Conservation (phyloP, 1,140 invertebrate species). For the Drosophila eugracilis region DNA sequence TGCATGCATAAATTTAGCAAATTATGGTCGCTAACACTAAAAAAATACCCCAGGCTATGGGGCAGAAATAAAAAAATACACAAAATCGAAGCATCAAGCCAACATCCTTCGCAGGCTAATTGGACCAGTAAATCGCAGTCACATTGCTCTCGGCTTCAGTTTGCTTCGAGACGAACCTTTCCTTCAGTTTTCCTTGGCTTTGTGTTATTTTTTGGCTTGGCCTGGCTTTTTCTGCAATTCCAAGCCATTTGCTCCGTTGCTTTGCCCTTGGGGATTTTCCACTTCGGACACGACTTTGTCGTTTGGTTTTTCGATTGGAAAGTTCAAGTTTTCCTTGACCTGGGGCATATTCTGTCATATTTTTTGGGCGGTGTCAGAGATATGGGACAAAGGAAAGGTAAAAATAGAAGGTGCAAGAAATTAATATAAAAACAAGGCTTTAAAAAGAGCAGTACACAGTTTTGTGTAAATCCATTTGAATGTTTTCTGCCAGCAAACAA, state of each 20-base stretch:
- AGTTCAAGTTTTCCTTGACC: slow-evolving; percentile 40
- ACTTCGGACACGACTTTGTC: slow-evolving; percentile 45
- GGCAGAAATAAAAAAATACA: slow-evolving; percentile 30
- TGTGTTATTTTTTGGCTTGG: slow-evolving; percentile 28
- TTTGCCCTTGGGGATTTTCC: slow-evolving; percentile 18
- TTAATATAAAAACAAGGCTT: slow-evolving; percentile 17
- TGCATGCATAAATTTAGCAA: slow-evolving; percentile 68
- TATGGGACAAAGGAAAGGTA: slow-evolving; percentile 7
- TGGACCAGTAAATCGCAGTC: slow-evolving; percentile 73
- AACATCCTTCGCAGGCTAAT: slow-evolving; percentile 60
- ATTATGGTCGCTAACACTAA: slow-evolving; percentile 56
- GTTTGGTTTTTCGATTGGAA: slow-evolving; percentile 37
- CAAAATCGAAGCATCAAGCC: slow-evolving; percentile 11
- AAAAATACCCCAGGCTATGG: slow-evolving; percentile 54
- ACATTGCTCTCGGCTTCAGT: slow-evolving; percentile 33
- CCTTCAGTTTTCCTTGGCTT: slow-evolving; percentile 11
- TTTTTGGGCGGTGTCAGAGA: slow-evolving; percentile 38
- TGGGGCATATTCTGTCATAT: slow-evolving; percentile 32
- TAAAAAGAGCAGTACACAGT: not conserved
- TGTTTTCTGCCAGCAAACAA: slow-evolving; percentile 9
- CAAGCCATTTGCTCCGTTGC: slow-evolving; percentile 10
- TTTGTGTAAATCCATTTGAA: slow-evolving; percentile 7
- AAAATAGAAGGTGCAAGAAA: slow-evolving; percentile 17
- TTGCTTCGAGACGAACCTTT: slow-evolving; percentile 27
- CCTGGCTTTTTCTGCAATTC: slow-evolving; percentile 22